phyloP scores from a whole-genome alignment of 2,888 invertebrate species.

The Idaea dimidiata region DNA sequence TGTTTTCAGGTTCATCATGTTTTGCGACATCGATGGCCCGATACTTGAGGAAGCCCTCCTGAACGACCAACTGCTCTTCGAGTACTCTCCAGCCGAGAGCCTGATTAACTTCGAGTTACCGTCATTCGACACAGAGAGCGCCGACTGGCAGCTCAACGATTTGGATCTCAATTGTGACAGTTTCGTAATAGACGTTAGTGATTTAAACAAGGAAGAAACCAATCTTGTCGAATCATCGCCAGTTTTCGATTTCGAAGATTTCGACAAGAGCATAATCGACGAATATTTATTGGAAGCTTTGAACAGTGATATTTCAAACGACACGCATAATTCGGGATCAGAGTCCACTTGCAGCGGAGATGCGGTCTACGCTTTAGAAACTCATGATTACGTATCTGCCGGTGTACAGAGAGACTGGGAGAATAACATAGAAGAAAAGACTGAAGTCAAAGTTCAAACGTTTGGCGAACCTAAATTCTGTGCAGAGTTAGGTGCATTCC shows the following conservation, averaged over 20 bases:
- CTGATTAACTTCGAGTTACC: conserved; percentile 73
- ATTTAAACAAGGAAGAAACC: conserved; percentile 53
- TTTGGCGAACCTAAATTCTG: conserved; percentile 71
- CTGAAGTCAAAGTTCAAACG: conserved; percentile 46
- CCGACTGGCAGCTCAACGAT: conserved; percentile 65
- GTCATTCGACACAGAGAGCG: conserved; percentile 47
- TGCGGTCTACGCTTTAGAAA: conserved; percentile 48
- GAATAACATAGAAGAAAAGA: conserved; percentile 31
- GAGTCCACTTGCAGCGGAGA: conserved; percentile 48
- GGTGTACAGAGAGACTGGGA: conserved; percentile 35
- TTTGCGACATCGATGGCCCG: conserved; percentile 53
- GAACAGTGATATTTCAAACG: conserved; percentile 55
- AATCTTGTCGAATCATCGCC: conserved; percentile 48
- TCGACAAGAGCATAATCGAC: conserved; percentile 66
- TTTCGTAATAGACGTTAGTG: conserved; percentile 60
- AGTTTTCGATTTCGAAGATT: conserved; percentile 66
- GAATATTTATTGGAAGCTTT: conserved; percentile 65
- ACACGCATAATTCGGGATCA: conserved; percentile 45
- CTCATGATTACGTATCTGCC: conserved; percentile 40
- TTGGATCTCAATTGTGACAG: conserved; percentile 65
- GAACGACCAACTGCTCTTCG: conserved; percentile 64
- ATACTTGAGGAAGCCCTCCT: conserved; percentile 61
- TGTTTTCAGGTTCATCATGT: conserved; percentile 59
- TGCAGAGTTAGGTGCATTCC: conserved; percentile 81
- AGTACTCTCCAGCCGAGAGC: conserved; percentile 70